phyloP scores from a whole-genome alignment of 2,888 invertebrate genomes.

The Drosophila vallismaia region DNA sequence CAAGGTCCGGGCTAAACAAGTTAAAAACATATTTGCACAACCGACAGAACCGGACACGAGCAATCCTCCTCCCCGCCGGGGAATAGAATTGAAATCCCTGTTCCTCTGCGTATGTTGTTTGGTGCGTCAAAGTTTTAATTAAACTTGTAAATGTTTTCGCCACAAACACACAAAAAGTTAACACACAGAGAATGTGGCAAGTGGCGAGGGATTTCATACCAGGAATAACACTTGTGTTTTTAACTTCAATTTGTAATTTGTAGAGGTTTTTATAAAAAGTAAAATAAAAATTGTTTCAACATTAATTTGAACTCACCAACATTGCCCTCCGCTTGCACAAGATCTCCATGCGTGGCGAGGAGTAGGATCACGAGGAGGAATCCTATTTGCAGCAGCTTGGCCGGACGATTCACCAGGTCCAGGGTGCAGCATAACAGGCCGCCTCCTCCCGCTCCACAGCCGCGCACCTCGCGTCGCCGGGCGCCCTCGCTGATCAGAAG shows the following conservation, averaged over 20 bases:
- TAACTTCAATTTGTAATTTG: no score
- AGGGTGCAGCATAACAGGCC: conserved; percentile 53
- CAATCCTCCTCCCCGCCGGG: conserved; percentile 39
- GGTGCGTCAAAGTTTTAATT: conserved; percentile 68
- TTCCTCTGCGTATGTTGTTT: conserved; percentile 27
- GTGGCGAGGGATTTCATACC: conserved; percentile 1
- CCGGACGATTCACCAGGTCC: conserved; percentile 51
- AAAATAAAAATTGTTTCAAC: background rate
- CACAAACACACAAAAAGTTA: conserved; percentile 45
- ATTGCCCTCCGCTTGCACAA: conserved; percentile 82
- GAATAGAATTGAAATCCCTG: conserved; percentile 10
- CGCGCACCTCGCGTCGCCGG: conserved; percentile 29
- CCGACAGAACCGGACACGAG: conserved; percentile 1
- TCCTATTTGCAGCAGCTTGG: conserved; percentile 57
- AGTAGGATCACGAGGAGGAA: conserved; percentile 65
- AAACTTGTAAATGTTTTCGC: conserved; percentile 67
- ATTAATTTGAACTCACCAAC: conserved; percentile 79
- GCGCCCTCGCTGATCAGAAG: conserved; percentile 39
- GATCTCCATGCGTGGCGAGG: conserved; percentile 70
- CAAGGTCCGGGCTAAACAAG: conserved; percentile 56
- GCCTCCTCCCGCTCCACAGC: conserved; percentile 36
- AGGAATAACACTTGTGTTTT: no score
- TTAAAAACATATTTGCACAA: conserved; percentile 64
- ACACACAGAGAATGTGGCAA: conserved; percentile 3
- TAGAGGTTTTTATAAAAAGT: background rate